Percentiles rank a stretch among this genome's conserved stretches.
phyloP scores from a whole-genome alignment of 2,797 vertebrate genomes.

The Denticeps clupeoides region DNA sequence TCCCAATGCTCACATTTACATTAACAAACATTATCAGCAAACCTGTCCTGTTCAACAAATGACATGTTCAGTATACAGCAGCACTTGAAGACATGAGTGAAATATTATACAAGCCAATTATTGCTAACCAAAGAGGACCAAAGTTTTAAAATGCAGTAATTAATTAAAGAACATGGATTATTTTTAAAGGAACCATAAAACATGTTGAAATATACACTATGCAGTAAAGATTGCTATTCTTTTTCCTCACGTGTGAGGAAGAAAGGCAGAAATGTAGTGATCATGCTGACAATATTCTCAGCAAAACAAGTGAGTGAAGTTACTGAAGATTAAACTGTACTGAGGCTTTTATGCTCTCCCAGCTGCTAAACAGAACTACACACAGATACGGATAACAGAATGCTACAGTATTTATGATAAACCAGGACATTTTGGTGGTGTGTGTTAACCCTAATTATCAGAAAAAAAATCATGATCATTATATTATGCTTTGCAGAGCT shows the following conservation, averaged over 20 bases:
- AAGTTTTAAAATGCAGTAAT: conserved; percentile 18
- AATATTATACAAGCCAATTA: conserved; percentile 6
- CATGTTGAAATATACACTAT: conserved; percentile 1
- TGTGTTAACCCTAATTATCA: too few species aligned
- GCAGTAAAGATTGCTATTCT: too few species aligned
- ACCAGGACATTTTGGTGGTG: conserved; percentile 1
- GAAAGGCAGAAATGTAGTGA: conserved; percentile 14
- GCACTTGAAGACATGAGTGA: conserved; percentile 20
- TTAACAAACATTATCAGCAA: conserved; percentile 36
- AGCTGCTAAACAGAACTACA: too few species aligned
- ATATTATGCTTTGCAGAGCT: too few species aligned
- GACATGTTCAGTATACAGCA: conserved; percentile 22
- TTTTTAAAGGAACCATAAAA: too few species aligned
- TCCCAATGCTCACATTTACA: conserved; percentile 35
- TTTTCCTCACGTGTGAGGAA: background rate
- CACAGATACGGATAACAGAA: too few species aligned
- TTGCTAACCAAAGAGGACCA: too few species aligned
- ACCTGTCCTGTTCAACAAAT: conserved; percentile 34
- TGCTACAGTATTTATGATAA: conserved; percentile 14
- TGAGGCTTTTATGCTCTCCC: too few species aligned
- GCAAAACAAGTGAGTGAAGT: conserved; percentile 1
- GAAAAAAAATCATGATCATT: too few species aligned
- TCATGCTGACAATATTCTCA: conserved; percentile 13
- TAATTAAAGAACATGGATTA: conserved; percentile 9
- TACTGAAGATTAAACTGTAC: too few species aligned